Base-by-base conservation (phyloP, 2,888 invertebrate genomes). In the Pristionchus fissidentatus region DNA sequence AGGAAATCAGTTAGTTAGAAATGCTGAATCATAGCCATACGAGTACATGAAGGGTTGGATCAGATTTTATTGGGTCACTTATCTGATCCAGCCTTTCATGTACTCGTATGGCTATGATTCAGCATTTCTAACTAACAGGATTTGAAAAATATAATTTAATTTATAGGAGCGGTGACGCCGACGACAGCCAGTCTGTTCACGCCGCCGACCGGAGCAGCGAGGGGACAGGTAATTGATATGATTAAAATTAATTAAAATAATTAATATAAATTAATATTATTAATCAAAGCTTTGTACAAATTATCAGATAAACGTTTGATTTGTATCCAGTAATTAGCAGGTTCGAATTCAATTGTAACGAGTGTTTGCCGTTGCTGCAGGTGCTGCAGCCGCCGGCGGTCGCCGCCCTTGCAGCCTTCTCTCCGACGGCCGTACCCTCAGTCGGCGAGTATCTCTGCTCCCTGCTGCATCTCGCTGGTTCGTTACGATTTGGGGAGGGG, bases 171-270 rank as follows among this genome's bases (percentile, higher is more conserved):
- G n/a, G 49, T 77, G 75, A 77, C 75, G 26, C 75, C 75, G 41
- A 77, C 75, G n/a, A 77, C 75, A 29, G 46, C 75, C 49, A 77
- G 49, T 46, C 29, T 77, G 75, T 77, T 77, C 75, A 77, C 75
- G 75, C 75, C 75, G n/a, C 75, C 75, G 32, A 77, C 75, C 32
- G 75, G 75, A 32, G 49, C 75, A 29, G 49, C 26, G 49, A 46
- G 75, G 35, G 75, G 75, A 77, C 75, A 77, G 75, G 75, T 77
- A 32, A 5, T n/a, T n/a, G n/a, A n/a, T n/a, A n/a, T n/a, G n/a
- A n/a, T n/a, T n/a, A n/a, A n/a, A n/a, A n/a, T n/a, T n/a, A n/a
- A n/a, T n/a, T n/a, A n/a, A n/a, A n/a, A n/a, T n/a, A n/a, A n/a
- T n/a, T n/a, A n/a, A n/a, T n/a, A n/a, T n/a, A n/a, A n/a, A n/a